Base-by-base conservation (phyloP, 2,888 invertebrate genomes). In the Cremastobaeus sp. region DNA sequence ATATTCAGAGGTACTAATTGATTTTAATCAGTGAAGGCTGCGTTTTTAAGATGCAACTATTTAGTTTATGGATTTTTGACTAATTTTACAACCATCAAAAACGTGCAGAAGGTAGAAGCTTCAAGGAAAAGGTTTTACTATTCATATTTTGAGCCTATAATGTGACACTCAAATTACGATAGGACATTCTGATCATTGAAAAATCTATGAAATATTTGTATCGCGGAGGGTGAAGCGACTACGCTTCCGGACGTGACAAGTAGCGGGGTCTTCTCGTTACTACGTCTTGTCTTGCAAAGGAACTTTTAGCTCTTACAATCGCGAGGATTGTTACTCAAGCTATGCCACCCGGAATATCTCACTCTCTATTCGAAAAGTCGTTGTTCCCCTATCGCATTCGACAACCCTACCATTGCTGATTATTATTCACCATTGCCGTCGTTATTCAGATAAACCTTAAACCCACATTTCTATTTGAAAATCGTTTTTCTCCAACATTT, bases 231-330 rank as follows among this genome's bases (percentile, higher is more conserved):
- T 30, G 54, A 52, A 28, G 28, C 18, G 47, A 45, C 21, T 3
- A 0, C 34, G 18, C 20, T 15, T 20, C 66, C 72, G 76, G 77
- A 85, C 86, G 86, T 86, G 86, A 85, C 83, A 75, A 82, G 78
- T 79, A 81, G 80, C 77, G 79, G 79, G 78, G 81, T 84, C 77
- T 76, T 81, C 77, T 86, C 84, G 82, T 86, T 86, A 86, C 70
- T 62, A 76, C 66, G 78, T 78, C 84, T 86, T 85, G 84, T 85
- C 81, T 81, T 77, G 81, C 57, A 80, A 81, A 80, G 77, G 77
- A 80, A 79, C 75, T 74, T 72, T 50, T 71, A 35, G 71, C 79
- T 80, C 78, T 78, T 78, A 75, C 57, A 39, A 11, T 32, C 34
- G 59, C 73, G 74, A 17, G 47, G 69, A 74, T 77, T 64, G 74